Evolutionary conservation across 2,888 invertebrate genomes (phyloP).

Genomic region (Phragmatobia fuliginosa): DNA sequence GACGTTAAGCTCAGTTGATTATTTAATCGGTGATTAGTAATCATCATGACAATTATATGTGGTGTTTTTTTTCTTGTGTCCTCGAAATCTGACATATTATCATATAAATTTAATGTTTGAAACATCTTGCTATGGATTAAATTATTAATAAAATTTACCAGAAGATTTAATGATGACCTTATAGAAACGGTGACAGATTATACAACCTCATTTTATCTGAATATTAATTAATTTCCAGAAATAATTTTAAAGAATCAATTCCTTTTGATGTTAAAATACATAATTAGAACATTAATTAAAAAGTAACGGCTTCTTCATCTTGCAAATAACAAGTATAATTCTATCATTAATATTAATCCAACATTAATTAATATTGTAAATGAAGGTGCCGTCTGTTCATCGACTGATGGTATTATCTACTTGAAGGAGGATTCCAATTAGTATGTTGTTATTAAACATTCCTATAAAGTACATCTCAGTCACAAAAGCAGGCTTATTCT

Average conservation of each 20-base stretch:
- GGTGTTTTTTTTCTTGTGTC: too few relatives aligned
- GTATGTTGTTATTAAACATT: conserved; percentile 7
- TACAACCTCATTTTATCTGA: too few relatives aligned
- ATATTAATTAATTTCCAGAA: too few relatives aligned
- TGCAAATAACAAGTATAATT: background rate
- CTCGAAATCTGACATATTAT: too few relatives aligned
- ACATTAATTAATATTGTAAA: background rate
- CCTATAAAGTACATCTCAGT: conserved; percentile 12
- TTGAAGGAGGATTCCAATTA: conserved; percentile 2
- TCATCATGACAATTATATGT: too few relatives aligned
- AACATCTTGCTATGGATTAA: too few relatives aligned
- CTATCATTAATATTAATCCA: background rate
- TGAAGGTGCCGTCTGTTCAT: background rate
- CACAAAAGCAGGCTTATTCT: conserved; percentile 36
- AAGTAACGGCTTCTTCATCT: background rate
- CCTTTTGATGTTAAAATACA: background rate
- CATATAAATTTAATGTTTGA: too few relatives aligned
- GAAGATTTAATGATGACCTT: background rate
- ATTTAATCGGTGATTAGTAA: too few relatives aligned
- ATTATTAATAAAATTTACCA: background rate
- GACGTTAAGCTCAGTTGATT: too few relatives aligned
- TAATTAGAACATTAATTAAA: conserved; percentile 1
- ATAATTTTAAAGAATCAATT: too few relatives aligned
- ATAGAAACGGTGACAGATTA: background rate
- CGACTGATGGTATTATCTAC: background rate